Base-by-base conservation (phyloP, 2,797 vertebrate genomes). In the Zenarchopterus dispar region DNA sequence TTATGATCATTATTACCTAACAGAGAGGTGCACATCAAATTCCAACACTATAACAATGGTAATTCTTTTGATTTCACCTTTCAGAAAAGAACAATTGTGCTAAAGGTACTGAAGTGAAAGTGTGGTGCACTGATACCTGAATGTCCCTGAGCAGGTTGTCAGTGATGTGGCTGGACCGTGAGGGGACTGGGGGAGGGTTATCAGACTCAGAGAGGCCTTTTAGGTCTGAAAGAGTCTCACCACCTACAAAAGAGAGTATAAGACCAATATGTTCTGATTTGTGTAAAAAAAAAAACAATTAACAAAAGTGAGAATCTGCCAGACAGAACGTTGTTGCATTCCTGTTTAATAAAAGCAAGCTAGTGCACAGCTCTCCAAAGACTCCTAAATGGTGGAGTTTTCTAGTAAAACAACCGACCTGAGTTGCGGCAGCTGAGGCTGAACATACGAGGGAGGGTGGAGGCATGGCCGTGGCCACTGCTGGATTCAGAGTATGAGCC, bases 121-220 rank as follows among this genome's bases (percentile, higher is more conserved):
- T 24, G 5, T n/a, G 54, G 57, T 36, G 19, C 0, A 11, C 7
- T 51, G 2, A 19, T 89, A 98, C 97, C 96, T 97, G 95, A 17
- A 86, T 85, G 44, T 97, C 95, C 62, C 93, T 83, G 56, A 94
- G 83, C 59, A 94, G 93, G 62, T 95, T 95, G 56, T 97, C 95
- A 0, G 93, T 91, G 75, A 92, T 95, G 89, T 95, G 96, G 88
- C 94, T 96, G 41, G 95, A 95, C 52, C 95, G 88, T 75, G 96
- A 87, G 0, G 91, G 0, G 89, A 97, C 64, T 83, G 94, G 0
- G 82, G 95, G 45, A 63, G 94, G 53, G 58, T 18, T 0, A 0
- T 85, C 82, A 1, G 56, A 61, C 1, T 62, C 70, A 51, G 70
- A 19, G 33, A 51, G n/a, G n/a, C 53, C 23, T 8, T 52, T 82